Base-by-base conservation (phyloP, 2,113 vertebrate species). In the Zosterops lateralis region DNA sequence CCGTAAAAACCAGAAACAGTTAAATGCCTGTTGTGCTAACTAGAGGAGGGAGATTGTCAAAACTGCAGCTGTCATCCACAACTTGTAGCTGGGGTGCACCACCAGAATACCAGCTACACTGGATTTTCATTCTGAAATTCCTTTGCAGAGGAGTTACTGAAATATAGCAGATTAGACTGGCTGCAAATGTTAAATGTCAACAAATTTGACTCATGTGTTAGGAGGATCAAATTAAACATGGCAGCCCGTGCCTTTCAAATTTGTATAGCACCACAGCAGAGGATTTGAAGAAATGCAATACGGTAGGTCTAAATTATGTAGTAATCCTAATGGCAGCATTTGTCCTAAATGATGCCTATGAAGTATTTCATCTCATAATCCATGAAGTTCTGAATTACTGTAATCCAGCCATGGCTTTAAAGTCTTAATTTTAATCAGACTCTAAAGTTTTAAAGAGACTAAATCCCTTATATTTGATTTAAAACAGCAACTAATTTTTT, bases 391-490 rank as follows among this genome's bases (percentile, higher is more conserved):
- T 58, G 92, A 94, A 92, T 96, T 93, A 45, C 78, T 83, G 71
- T 94, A 95, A 90, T 95, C 87, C 82, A 95, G 25, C 70, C 42
- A 38, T 47, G 65, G 84, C 19, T 96, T 94, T 87, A 85, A 96
- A 90, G 90, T 94, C 87, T 85, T 89, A 14, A 51, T 89, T 95
- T 96, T 90, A 97, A 95, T 88, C 90, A 89, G 84, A 86, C 54
- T 74, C 75, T 65, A 16, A 87, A 95, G 81, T 90, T 26, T 91
- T 32, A 65, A 71, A 92, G 75, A 91, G 31, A 56, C n/a, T 93
- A 95, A 91, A 94, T 93, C 77, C 64, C 64, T 92, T 92, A 44
- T 81, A 64, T 88, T 80, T 93, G 60, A 75, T 95, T 95, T 91
- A 74, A 95, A 96, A 86, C 54, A 76, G 50, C 64, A 47, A 93